These are phyloP conservation scores for Diabrotica balteata DNA, from an alignment of 2,888 invertebrate genomes.

Conservation along the genomic window DNA sequence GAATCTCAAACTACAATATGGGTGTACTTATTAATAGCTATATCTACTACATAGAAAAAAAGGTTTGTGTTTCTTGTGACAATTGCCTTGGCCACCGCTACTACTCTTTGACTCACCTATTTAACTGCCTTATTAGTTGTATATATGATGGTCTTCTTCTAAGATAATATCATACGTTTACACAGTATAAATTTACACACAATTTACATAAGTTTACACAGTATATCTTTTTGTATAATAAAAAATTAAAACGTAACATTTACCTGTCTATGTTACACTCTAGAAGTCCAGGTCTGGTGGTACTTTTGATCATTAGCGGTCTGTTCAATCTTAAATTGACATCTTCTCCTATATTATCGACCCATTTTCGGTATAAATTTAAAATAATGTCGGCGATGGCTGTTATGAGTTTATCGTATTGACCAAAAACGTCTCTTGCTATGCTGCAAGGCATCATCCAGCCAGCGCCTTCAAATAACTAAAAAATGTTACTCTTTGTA, in stretches of 20 bases:
- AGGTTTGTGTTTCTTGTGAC: too few relatives aligned
- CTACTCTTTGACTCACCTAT: too few relatives aligned
- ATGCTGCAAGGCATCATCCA: slow-evolving; percentile 81
- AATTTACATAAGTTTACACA: too few relatives aligned
- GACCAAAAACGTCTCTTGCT: slow-evolving; percentile 74
- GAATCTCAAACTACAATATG: too few relatives aligned
- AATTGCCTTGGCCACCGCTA: too few relatives aligned
- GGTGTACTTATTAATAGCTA: too few relatives aligned
- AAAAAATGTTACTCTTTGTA: slow-evolving; percentile 18
- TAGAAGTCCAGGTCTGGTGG: slow-evolving; percentile 69
- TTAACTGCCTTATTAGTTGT: too few relatives aligned
- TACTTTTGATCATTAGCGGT: slow-evolving; percentile 75
- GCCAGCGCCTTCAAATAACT: slow-evolving; percentile 74
- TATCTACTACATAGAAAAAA: too few relatives aligned
- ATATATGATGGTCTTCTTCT: too few relatives aligned
- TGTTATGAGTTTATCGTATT: slow-evolving; percentile 69
- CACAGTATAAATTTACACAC: too few relatives aligned
- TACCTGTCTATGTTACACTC: slow-evolving; percentile 84
- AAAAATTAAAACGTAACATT: slow-evolving; percentile 27
- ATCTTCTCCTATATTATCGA: slow-evolving; percentile 68
- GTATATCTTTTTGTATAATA: not conserved
- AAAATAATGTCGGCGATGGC: slow-evolving; percentile 67
- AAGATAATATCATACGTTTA: too few relatives aligned
- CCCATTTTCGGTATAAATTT: slow-evolving; percentile 66
- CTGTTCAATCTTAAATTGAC: slow-evolving; percentile 69